These are phyloP conservation scores for Drosophila trapezifrons DNA, from an alignment of 1,140 invertebrate genomes.

Conservation along the genomic window DNA sequence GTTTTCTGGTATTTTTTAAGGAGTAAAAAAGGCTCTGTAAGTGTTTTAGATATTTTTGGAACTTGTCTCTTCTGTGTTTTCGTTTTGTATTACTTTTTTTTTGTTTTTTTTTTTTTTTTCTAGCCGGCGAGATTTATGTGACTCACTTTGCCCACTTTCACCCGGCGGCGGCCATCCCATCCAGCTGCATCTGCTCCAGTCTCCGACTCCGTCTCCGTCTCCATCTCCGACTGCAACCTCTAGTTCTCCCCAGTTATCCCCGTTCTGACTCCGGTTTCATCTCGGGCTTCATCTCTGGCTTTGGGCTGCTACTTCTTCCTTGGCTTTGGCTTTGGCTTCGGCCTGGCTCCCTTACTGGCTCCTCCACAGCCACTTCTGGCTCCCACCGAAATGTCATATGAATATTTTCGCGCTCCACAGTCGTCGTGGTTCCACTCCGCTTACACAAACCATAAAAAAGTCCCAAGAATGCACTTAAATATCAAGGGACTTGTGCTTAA, in stretches of 20 bases:
- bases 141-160: constrained; percentile 43
- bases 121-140: constrained; percentile 66
- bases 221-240: background rate
- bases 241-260: constrained; percentile 16
- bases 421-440: constrained; percentile 4
- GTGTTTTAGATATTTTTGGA: constrained; percentile 1
- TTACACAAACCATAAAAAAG: constrained; percentile 1
- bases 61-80: constrained; percentile 8
- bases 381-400: constrained; percentile 65
- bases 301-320: constrained; percentile 30
- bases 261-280: constrained; percentile 19
- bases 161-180: constrained; percentile 11
- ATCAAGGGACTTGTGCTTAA: too few relatives aligned
- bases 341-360: too few relatives aligned
- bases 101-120: constrained; percentile 29
- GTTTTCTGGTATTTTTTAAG: background rate
- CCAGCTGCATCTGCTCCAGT: constrained; percentile 29
- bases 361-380: constrained; percentile 17
- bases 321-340: constrained; percentile 36
- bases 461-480: background rate
- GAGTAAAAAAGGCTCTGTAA: background rate
- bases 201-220: background rate
- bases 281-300: constrained; percentile 40
- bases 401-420: constrained; percentile 66
- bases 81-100: constrained; percentile 1